Evolutionary conservation across 2,113 vertebrate species (phyloP).

Genomic region (Gopherus evgoodei): DNA sequence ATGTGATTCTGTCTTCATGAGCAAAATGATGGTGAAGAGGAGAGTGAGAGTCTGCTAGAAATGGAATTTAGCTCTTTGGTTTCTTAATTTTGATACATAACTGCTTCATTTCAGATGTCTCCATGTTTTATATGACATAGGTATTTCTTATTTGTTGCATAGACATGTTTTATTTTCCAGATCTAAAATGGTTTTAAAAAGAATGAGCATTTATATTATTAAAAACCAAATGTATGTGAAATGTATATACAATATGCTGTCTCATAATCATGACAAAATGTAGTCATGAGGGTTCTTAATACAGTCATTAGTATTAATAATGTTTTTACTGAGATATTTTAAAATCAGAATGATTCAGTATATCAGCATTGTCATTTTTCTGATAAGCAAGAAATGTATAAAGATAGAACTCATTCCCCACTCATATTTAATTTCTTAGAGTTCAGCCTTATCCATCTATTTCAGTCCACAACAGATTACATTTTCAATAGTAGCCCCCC

Average conservation of each 20-base stretch:
- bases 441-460: background rate
- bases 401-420: slow-evolving; percentile 12
- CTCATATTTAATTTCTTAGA: background rate
- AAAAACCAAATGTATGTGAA: background rate
- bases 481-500: background rate
- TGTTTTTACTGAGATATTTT: slow-evolving; percentile 27
- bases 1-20: background rate
- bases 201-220: background rate
- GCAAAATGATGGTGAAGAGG: slow-evolving; percentile 12
- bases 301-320: background rate
- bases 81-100: slow-evolving; percentile 16
- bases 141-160: background rate
- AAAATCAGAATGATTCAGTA: background rate
- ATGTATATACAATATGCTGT: background rate
- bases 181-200: background rate
- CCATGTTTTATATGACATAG: background rate
- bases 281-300: background rate
- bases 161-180: background rate
- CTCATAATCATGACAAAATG: slow-evolving; percentile 10
- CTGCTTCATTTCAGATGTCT: slow-evolving; percentile 17
- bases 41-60: background rate
- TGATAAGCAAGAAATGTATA: slow-evolving; percentile 11
- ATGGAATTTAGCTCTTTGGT: background rate
- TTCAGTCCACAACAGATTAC: slow-evolving; percentile 3
- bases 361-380: background rate